phyloP scores from a whole-genome alignment of 2,113 vertebrate species.

The Lutjanus erythropterus region DNA sequence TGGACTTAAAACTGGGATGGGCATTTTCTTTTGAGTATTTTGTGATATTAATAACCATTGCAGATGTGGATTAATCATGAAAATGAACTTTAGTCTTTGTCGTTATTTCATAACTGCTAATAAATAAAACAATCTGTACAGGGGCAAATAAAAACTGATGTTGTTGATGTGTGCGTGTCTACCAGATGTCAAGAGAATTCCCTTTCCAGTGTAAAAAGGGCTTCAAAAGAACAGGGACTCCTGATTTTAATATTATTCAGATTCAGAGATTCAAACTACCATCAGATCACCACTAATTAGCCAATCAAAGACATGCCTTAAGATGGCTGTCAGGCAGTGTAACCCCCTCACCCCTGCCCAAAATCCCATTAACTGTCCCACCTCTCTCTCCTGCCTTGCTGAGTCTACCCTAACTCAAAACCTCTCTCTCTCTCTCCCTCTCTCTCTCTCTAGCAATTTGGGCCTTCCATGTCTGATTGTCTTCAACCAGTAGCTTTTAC shows the following conservation, averaged over 20 bases:
- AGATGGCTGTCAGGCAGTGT: slow-evolving; percentile 49
- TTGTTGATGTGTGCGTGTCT: too few species aligned
- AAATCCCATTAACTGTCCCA: slow-evolving; percentile 66
- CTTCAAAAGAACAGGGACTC: neutral
- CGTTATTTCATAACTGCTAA: too few species aligned
- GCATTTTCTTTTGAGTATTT: too few species aligned
- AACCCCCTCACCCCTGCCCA: slow-evolving; percentile 30
- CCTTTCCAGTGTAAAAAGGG: too few species aligned
- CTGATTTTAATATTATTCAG: slow-evolving; percentile 21
- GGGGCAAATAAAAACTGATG: too few species aligned
- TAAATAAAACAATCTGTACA: too few species aligned
- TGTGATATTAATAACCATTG: too few species aligned
- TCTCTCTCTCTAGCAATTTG: slow-evolving; percentile 45
- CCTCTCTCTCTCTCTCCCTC: slow-evolving; percentile 21
- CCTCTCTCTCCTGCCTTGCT: slow-evolving; percentile 39
- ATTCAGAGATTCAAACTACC: slow-evolving; percentile 26
- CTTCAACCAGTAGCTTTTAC: slow-evolving; percentile 75
- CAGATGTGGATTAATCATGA: too few species aligned
- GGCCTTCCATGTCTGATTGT: slow-evolving; percentile 65
- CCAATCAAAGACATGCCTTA: slow-evolving; percentile 46
- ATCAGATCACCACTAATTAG: slow-evolving; percentile 41
- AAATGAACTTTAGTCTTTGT: too few species aligned
- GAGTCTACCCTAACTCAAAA: slow-evolving; percentile 43
- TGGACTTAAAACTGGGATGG: too few species aligned
- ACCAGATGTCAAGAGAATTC: too few species aligned